phyloP scores from a whole-genome alignment of 2,113 vertebrate species.

The Sitta europaea region DNA sequence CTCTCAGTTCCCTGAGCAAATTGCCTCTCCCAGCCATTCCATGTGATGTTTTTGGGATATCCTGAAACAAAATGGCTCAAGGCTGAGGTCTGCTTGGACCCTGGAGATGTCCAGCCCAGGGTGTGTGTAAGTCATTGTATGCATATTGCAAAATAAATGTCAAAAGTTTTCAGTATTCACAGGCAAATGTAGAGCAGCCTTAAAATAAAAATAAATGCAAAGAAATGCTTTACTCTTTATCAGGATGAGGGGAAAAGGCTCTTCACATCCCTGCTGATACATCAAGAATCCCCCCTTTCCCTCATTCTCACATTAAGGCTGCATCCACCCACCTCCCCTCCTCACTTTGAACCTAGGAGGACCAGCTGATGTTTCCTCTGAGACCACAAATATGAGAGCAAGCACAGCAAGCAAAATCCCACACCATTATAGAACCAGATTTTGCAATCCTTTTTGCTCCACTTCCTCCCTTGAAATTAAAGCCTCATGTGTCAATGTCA shows the following conservation, averaged over 20 bases:
- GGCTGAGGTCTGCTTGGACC: neutral
- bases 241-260: neutral
- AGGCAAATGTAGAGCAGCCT: neutral
- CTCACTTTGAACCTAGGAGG: neutral
- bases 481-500: conserved; percentile 13
- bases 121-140: fast-evolving
- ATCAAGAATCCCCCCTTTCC: neutral
- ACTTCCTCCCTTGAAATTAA: conserved; percentile 41
- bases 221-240: neutral
- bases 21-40: neutral
- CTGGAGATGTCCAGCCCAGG: fast-evolving
- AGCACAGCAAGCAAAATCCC: neutral
- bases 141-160: neutral
- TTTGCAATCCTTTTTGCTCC: conserved; percentile 11
- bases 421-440: neutral
- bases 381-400: conserved; percentile 30
- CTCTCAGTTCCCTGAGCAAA: neutral
- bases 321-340: neutral
- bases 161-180: neutral
- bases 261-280: neutral
- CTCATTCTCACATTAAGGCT: neutral
- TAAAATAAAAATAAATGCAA: neutral
- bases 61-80: neutral
- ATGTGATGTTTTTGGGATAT: neutral
- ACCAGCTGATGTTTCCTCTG: neutral